Evolutionary conservation across 2,113 vertebrate genomes (phyloP).

Genomic region (Dinomys branickii): DNA sequence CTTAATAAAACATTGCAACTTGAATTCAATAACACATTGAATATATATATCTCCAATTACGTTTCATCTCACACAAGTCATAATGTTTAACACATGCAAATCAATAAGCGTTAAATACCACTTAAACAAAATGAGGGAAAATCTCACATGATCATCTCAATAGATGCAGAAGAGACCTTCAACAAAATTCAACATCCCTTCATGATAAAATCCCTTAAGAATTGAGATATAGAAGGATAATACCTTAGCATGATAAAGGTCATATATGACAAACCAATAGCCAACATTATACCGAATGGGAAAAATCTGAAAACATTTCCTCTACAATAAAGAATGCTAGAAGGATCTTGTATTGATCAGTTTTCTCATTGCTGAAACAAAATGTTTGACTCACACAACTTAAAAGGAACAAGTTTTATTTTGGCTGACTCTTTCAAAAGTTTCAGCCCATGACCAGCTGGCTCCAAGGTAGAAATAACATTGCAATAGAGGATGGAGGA

Average conservation of each 20-base stretch:
- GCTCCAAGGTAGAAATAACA: not conserved
- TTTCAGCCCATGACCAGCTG: not conserved
- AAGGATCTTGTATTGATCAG: not conserved
- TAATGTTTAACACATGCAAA: not conserved
- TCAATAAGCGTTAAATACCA: not conserved
- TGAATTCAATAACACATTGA: not conserved
- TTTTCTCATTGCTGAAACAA: not conserved
- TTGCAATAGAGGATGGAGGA: not conserved
- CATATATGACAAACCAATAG: too few relatives aligned
- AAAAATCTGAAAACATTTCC: too few relatives aligned
- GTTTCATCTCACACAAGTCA: not conserved
- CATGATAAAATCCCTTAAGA: not conserved
- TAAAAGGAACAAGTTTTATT: not conserved
- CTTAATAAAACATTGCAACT: not conserved
- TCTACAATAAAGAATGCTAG: too few relatives aligned
- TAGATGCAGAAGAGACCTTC: not conserved
- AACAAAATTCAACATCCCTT: not conserved
- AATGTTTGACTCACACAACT: not conserved
- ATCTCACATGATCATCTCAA: not conserved
- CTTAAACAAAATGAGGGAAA: not conserved
- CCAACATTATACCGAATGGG: too few relatives aligned
- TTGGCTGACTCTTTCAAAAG: too few relatives aligned
- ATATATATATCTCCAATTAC: not conserved
- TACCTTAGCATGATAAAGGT: too few relatives aligned
- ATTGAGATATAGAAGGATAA: not conserved